Conservation (phyloP, 2,113 vertebrate species). For the Mus musculus region GRCm39 chr11:32653001-32653500, state of each 20-base stretch:
- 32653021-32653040: background rate
- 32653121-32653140: background rate
- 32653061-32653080: background rate
- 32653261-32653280: background rate
- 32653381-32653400: background rate
- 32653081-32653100: background rate
- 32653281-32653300: background rate
- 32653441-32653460: background rate
- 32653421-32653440: background rate
- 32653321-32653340: background rate
- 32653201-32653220: background rate
- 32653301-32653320: background rate
- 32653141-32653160: no score
- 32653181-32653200: background rate
- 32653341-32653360: background rate
- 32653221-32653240: background rate
- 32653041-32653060: background rate
- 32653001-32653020: no score
- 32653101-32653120: background rate
- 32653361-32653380: background rate
- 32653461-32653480: background rate
- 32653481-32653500: background rate
- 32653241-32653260: background rate
- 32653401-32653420: background rate
- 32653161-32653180: background rate